Evolutionary conservation across 2,113 vertebrate species (phyloP).

Genomic region (Coregonus clupeaformis): DNA sequence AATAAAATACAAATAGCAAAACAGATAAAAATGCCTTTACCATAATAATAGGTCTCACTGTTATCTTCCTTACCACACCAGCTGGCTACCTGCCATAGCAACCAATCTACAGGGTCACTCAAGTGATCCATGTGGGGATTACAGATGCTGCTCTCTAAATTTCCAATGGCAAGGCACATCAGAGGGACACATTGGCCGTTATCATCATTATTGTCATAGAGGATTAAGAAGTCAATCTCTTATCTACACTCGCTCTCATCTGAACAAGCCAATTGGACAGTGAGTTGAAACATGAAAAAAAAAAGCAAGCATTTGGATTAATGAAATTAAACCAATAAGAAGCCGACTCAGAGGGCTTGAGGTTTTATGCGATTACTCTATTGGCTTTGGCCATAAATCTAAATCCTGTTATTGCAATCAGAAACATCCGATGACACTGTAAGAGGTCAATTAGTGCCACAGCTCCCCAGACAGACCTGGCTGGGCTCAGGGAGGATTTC

Average conservation of each 20-base stretch:
- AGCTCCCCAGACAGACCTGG: constrained; percentile 22
- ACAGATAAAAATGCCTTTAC: not conserved
- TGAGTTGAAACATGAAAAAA: not conserved
- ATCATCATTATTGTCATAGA: not conserved
- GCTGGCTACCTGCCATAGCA: not conserved
- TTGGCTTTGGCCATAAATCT: constrained; percentile 22
- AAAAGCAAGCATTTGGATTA: constrained; percentile 11
- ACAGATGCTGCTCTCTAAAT: not conserved
- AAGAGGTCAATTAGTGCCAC: constrained; percentile 32
- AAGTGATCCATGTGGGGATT: not conserved
- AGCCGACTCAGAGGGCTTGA: too few relatives aligned
- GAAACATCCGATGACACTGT: constrained; percentile 5
- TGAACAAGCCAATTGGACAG: not conserved
- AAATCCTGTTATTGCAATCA: constrained; percentile 36
- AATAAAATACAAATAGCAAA: not conserved
- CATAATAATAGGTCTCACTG: not conserved
- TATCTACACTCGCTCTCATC: not conserved
- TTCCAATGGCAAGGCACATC: not conserved
- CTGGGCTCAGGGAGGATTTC: constrained; percentile 5
- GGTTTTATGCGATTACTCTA: constrained; percentile 13
- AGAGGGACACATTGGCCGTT: not conserved
- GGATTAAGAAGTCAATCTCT: not conserved
- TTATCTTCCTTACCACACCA: not conserved
- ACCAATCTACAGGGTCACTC: not conserved
- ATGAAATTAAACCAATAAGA: constrained; percentile 3